phyloP scores from a whole-genome alignment of 2,888 invertebrate genomes.

The Drosophila anceps region DNA sequence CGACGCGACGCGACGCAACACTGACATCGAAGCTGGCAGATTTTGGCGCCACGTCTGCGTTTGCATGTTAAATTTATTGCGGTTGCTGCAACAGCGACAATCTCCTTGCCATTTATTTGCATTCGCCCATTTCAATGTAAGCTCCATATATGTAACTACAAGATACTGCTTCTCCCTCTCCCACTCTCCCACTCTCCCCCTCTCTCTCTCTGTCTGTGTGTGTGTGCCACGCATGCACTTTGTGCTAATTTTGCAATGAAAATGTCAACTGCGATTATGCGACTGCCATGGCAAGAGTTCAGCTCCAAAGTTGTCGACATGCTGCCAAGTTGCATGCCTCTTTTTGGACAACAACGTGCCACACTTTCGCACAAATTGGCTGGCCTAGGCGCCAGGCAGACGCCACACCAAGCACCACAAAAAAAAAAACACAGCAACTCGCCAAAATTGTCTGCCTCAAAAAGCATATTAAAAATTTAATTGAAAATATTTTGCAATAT shows the following conservation, averaged over 20 bases:
- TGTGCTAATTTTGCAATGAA: conserved; percentile 75
- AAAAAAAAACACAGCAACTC: not conserved
- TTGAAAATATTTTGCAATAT: conserved; percentile 57
- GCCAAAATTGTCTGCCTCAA: conserved; percentile 45
- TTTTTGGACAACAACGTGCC: conserved; percentile 45
- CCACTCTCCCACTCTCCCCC: not conserved
- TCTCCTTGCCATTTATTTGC: conserved; percentile 76
- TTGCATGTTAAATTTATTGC: conserved; percentile 72
- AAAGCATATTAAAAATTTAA: conserved; percentile 67
- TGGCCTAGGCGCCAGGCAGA: conserved; percentile 71
- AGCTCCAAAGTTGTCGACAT: conserved; percentile 30
- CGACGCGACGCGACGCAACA: conserved; percentile 25
- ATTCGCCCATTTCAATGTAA: conserved; percentile 69
- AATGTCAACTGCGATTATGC: conserved; percentile 74
- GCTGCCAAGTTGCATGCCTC: conserved; percentile 50
- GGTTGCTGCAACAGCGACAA: conserved; percentile 66
- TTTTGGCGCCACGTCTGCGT: conserved; percentile 75
- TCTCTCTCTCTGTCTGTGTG: conserved; percentile 1
- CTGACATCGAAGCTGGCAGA: conserved; percentile 72
- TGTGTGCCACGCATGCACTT: conserved; percentile 61
- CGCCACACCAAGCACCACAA: conserved; percentile 37
- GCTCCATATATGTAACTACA: conserved; percentile 45
- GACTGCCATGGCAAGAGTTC: conserved; percentile 43
- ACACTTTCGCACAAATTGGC: conserved; percentile 51
- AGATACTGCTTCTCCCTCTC: conserved; percentile 3